phyloP scores from a whole-genome alignment of 35 echinoderm and acorn worm species.

The Chiridota heheva region DNA sequence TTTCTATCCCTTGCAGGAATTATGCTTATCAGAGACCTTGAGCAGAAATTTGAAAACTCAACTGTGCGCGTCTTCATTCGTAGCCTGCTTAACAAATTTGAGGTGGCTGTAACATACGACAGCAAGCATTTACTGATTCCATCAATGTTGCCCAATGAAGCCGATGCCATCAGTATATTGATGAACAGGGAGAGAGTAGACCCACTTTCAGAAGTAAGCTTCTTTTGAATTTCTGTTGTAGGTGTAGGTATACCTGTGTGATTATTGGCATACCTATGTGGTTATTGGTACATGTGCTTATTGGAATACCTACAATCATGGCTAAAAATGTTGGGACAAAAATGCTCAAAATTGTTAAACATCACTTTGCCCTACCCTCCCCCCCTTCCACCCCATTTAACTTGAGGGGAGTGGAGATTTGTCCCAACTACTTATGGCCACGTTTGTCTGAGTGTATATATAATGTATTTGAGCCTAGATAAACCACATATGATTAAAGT shows the following conservation, averaged over 20 bases:
- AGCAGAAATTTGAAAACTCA: conserved; percentile 85
- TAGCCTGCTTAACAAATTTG: conserved; percentile 95
- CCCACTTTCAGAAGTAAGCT: neutral
- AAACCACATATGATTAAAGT: too few species aligned
- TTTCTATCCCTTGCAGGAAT: conserved; percentile 81
- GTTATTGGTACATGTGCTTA: too few species aligned
- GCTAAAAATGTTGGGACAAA: too few species aligned
- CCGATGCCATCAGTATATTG: conserved; percentile 71
- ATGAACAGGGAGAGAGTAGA: conserved; percentile 48
- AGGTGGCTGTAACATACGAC: conserved; percentile 96
- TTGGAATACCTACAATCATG: too few species aligned
- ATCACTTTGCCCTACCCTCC: neutral
- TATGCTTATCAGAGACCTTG: conserved; percentile 79
- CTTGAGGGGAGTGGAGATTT: too few species aligned
- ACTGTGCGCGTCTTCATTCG: conserved; percentile 86
- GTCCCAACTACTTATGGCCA: too few species aligned
- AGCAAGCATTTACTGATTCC: conserved; percentile 84
- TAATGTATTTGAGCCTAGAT: too few species aligned
- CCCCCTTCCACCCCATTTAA: neutral
- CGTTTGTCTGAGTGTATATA: too few species aligned
- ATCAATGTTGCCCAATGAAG: conserved; percentile 66
- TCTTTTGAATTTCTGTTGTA: neutral
- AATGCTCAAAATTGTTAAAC: too few species aligned
- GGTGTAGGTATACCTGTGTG: too few species aligned
- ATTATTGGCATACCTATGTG: too few species aligned